These are phyloP conservation scores for Acrocephalus kingi DNA, from an alignment of 2,113 vertebrate genomes.

Conservation along the genomic window DNA sequence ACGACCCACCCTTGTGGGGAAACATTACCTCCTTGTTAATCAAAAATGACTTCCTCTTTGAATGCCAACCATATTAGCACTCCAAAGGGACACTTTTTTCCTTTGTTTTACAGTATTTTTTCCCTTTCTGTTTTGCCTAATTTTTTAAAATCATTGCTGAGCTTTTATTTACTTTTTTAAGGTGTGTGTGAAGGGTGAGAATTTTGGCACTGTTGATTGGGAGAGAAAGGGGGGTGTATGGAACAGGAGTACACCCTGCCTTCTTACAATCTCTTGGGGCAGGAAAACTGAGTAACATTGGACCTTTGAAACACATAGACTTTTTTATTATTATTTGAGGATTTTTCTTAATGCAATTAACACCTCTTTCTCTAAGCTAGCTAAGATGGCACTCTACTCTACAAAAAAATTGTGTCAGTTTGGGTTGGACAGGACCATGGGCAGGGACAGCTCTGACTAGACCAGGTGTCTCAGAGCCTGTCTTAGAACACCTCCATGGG, in stretches of 20 bases:
- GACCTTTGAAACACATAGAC: fast-evolving
- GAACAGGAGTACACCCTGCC: neutral
- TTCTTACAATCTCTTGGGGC: neutral
- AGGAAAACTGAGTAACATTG: fast-evolving
- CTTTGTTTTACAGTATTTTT: neutral
- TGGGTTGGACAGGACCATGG: neutral
- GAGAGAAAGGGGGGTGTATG: neutral
- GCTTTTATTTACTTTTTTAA: neutral
- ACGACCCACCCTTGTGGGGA: conserved; percentile 39
- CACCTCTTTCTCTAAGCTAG: neutral
- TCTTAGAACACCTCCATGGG: neutral
- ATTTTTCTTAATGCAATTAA: neutral
- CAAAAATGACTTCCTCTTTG: conserved; percentile 30
- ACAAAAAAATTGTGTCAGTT: neutral
- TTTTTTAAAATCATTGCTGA: neutral
- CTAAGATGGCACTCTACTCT: neutral
- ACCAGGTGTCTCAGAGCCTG: neutral
- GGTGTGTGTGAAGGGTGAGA: neutral
- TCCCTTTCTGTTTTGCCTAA: neutral
- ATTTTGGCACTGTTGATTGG: neutral
- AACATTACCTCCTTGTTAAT: conserved; percentile 58
- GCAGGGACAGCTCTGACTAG: neutral
- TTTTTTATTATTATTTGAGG: neutral
- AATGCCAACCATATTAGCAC: conserved; percentile 44
- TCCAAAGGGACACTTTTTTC: conserved; percentile 18